Conservation (phyloP, 2,113 vertebrate genomes). For the Cebidichthys violaceus region DNA sequence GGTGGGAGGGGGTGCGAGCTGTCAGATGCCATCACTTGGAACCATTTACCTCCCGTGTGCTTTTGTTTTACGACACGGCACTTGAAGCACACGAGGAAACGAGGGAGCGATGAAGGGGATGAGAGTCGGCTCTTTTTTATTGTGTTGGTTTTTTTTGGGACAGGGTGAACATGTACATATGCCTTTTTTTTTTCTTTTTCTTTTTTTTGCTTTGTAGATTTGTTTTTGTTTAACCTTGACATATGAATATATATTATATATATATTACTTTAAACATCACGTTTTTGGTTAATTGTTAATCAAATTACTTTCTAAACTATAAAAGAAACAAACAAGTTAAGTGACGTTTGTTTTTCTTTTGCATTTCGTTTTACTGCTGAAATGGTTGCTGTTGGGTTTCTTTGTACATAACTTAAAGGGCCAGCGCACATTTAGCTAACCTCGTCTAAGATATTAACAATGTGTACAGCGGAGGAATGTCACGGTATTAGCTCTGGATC, state of each 20-base stretch:
- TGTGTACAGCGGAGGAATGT: constrained; percentile 96
- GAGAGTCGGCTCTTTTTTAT: constrained; percentile 47
- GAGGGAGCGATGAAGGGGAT: constrained; percentile 64
- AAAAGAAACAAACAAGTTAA: constrained; percentile 72
- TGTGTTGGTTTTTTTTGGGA: constrained; percentile 47
- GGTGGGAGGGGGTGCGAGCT: constrained; percentile 57
- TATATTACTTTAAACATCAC: constrained; percentile 88
- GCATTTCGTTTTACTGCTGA: constrained; percentile 89
- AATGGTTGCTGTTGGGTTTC: constrained; percentile 83
- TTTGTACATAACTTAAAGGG: constrained; percentile 91
- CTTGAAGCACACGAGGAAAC: constrained; percentile 43
- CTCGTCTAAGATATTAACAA: constrained; percentile 88
- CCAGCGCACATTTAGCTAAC: constrained; percentile 88
- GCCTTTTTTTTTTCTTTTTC: constrained; percentile 92
- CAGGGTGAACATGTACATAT: constrained; percentile 90
- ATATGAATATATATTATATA: constrained; percentile 85
- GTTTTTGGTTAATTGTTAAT: constrained; percentile 84
- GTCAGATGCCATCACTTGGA: constrained; percentile 82
- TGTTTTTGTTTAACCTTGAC: constrained; percentile 81
- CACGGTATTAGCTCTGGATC: constrained; percentile 90
- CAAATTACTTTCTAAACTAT: constrained; percentile 84
- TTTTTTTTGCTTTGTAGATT: constrained; percentile 85
- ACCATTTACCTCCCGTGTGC: constrained; percentile 80
- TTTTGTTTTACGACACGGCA: constrained; percentile 62
- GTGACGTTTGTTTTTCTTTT: constrained; percentile 73